phyloP scores from a whole-genome alignment of 2,797 vertebrate species.

The Danio choprae region DNA sequence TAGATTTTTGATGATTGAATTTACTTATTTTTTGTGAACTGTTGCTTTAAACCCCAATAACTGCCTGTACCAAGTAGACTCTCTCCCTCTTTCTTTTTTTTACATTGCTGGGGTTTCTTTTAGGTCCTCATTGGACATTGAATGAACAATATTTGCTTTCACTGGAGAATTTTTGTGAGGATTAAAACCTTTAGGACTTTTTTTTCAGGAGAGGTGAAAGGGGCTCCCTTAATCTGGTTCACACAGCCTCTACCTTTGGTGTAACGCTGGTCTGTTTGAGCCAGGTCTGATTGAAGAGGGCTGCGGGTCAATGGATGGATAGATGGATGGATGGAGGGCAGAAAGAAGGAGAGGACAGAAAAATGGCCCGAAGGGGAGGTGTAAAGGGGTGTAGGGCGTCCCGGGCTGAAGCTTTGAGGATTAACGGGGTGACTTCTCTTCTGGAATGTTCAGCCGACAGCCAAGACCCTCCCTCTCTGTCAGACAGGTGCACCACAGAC shows the following conservation, averaged over 20 bases:
- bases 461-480: constrained; percentile 33
- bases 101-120: not conserved
- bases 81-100: not conserved
- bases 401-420: constrained; percentile 41
- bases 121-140: not conserved
- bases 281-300: constrained; percentile 33
- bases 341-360: constrained; percentile 29
- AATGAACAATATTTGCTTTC: constrained; percentile 61
- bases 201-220: constrained; percentile 21
- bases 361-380: constrained; percentile 30
- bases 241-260: constrained; percentile 53
- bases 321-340: constrained; percentile 49
- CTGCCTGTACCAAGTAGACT: not conserved
- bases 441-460: constrained; percentile 51
- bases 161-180: constrained; percentile 58
- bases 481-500: constrained; percentile 44
- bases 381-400: constrained; percentile 43
- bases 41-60: not conserved
- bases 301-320: constrained; percentile 41
- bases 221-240: constrained; percentile 47
- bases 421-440: constrained; percentile 54
- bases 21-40: not conserved
- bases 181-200: constrained; percentile 49
- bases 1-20: not conserved
- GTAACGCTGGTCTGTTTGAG: constrained; percentile 5